Percentiles rank a stretch among this genome's conserved stretches.
Conservation (phyloP, 2,113 vertebrate species). For the Notarius quadriscutis region DNA sequence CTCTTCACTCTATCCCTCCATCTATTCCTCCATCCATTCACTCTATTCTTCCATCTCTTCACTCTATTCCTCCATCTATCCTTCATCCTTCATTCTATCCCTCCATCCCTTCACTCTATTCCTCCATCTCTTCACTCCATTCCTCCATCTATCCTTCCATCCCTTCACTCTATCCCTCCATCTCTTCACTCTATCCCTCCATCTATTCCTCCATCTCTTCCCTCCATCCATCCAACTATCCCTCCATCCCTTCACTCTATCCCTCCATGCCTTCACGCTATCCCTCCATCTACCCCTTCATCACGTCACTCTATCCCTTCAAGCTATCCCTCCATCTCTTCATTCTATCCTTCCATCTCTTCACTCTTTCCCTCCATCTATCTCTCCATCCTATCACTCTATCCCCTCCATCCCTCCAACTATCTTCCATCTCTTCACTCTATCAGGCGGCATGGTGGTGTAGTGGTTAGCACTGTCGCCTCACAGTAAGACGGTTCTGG, state of each 20-base stretch:
- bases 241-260: neutral
- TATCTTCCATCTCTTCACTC: neutral
- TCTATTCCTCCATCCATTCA: neutral
- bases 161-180: too few relatives aligned
- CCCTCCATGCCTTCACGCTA: too few relatives aligned
- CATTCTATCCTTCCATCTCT: neutral
- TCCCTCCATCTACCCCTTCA: neutral
- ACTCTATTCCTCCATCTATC: neutral
- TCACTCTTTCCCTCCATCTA: neutral
- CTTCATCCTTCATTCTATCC: neutral
- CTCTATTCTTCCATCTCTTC: neutral
- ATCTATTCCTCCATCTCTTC: neutral
- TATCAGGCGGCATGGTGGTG: too few relatives aligned
- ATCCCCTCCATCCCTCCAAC: neutral
- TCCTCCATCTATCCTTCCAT: neutral
- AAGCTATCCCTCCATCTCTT: neutral
- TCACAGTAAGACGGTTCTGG: too few relatives aligned
- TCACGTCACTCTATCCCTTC: neutral
- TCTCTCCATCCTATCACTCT: neutral
- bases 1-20: neutral
- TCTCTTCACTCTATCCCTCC: neutral
- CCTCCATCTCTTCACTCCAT: neutral
- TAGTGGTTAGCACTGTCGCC: too few relatives aligned
- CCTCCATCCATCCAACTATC: neutral
- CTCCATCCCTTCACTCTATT: neutral